phyloP scores from a whole-genome alignment of 2,888 invertebrate genomes.

The Tipula lateralis region DNA sequence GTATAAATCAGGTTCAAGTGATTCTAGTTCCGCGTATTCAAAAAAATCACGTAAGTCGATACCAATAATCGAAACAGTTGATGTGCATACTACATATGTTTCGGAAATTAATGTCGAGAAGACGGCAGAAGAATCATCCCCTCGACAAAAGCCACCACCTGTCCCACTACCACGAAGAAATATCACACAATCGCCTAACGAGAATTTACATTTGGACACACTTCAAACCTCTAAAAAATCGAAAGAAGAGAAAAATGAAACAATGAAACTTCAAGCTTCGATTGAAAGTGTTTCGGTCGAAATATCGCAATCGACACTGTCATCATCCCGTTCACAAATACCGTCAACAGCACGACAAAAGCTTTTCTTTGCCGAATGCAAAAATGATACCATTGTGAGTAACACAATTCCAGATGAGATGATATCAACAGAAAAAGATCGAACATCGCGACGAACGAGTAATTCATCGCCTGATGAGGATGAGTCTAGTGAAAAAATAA shows the following conservation, averaged over 20 bases:
- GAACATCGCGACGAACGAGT: neutral
- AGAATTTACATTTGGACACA: neutral
- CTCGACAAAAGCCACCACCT: neutral
- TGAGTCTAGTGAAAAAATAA: neutral
- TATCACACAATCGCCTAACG: neutral
- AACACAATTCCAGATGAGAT: neutral
- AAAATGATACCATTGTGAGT: constrained; percentile 25
- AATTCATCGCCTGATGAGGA: neutral
- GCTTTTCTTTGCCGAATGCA: neutral
- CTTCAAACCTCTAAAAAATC: constrained; percentile 6
- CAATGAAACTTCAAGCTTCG: neutral
- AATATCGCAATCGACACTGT: neutral
- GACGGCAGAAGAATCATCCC: neutral
- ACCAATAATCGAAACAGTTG: neutral
- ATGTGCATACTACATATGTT: neutral
- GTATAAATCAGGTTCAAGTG: neutral
- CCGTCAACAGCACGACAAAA: neutral
- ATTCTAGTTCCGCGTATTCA: neutral
- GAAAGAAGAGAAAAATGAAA: constrained; percentile 15
- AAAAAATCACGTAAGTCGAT: neutral
- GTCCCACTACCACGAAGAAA: neutral
- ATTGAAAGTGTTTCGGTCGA: neutral
- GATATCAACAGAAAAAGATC: neutral
- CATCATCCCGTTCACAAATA: neutral
- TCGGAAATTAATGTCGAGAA: neutral